Evolutionary conservation across 2,113 vertebrate genomes (phyloP).

Genomic region (Zosterops lateralis): DNA sequence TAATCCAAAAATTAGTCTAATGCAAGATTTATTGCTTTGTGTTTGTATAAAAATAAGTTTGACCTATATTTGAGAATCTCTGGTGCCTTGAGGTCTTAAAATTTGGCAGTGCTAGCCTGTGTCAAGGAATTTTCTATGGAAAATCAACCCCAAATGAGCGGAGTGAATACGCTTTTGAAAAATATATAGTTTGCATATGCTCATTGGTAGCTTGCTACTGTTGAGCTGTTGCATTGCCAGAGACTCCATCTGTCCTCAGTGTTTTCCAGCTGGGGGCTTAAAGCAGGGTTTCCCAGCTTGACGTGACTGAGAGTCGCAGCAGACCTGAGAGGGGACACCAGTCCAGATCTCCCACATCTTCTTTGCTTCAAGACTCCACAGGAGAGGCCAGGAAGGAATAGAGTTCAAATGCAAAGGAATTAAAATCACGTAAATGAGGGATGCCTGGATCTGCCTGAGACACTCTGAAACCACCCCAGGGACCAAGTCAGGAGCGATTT

Average conservation of each 20-base stretch:
- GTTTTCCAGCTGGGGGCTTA: not conserved
- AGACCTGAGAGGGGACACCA: rapidly evolving
- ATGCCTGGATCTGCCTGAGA: not conserved
- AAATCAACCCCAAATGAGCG: not conserved
- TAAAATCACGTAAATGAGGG: not conserved
- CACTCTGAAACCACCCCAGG: not conserved
- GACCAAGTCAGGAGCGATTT: not conserved
- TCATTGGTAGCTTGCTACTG: not conserved
- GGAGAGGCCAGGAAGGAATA: not conserved
- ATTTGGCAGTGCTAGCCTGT: not conserved
- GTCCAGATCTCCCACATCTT: not conserved
- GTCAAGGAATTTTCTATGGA: slow-evolving; percentile 27
- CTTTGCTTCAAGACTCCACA: rapidly evolving
- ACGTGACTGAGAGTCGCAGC: not conserved
- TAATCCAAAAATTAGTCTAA: not conserved
- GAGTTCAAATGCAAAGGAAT: not conserved
- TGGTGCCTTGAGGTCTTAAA: not conserved
- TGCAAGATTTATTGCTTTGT: not conserved
- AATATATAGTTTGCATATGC: slow-evolving; percentile 5
- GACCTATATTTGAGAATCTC: slow-evolving; percentile 1
- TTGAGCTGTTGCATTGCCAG: slow-evolving; percentile 32
- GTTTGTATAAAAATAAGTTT: not conserved
- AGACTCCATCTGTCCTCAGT: slow-evolving; percentile 35
- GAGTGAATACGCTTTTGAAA: not conserved
- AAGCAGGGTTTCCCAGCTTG: not conserved